phyloP scores from a whole-genome alignment of 2,113 vertebrate genomes.

The Centropristis striata region DNA sequence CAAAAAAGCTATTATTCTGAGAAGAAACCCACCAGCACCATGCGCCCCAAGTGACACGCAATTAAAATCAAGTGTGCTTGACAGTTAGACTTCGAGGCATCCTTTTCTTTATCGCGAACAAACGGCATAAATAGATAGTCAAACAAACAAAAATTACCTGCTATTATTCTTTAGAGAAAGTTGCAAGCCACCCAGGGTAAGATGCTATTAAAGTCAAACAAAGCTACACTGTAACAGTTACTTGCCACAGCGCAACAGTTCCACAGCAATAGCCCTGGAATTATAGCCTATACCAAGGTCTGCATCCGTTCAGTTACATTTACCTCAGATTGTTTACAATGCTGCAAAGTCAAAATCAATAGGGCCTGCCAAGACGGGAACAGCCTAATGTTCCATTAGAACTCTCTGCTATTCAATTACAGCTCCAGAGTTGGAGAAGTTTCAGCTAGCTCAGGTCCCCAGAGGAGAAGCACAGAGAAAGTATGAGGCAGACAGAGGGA shows the following conservation, averaged over 20 bases:
- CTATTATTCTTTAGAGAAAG: constrained; percentile 27
- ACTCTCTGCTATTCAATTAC: constrained; percentile 79
- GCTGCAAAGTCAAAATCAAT: constrained; percentile 80
- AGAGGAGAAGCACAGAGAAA: constrained; percentile 66
- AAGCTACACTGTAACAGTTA: constrained; percentile 21
- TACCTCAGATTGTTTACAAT: constrained; percentile 76
- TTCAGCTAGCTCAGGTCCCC: constrained; percentile 76
- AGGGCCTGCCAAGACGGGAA: constrained; percentile 70
- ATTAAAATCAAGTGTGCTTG: constrained; percentile 48
- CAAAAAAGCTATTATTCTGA: constrained; percentile 15
- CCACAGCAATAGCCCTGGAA: constrained; percentile 48
- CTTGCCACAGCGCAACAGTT: constrained; percentile 43
- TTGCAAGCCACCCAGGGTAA: background rate
- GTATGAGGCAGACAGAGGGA: constrained; percentile 58
- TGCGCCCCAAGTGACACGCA: constrained; percentile 26
- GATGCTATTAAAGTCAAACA: constrained; percentile 32
- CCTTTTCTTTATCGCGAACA: constrained; percentile 25
- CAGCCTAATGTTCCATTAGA: constrained; percentile 79
- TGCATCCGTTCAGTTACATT: constrained; percentile 71
- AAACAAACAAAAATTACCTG: constrained; percentile 17
- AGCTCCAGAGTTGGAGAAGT: constrained; percentile 68
- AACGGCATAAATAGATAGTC: background rate
- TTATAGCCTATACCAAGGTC: constrained; percentile 58
- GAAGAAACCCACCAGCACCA: background rate
- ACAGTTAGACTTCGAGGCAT: constrained; percentile 25